Evolutionary conservation across 1,140 invertebrate species (phyloP), one percentile per base, ranked within the genome.

Genomic region (Philopotamus ludificatus): DNA sequence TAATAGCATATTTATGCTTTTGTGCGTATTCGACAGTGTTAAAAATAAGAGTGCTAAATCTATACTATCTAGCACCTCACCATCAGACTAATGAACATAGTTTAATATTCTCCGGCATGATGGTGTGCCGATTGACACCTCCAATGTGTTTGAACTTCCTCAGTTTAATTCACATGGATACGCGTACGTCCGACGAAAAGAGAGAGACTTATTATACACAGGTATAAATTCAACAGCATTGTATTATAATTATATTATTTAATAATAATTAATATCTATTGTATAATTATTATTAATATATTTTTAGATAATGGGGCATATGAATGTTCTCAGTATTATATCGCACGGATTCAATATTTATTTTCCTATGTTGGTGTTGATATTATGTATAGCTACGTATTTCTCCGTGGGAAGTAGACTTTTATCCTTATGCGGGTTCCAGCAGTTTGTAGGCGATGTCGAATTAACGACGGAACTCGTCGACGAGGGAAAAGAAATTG

Each of bases 51-150:
- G 87, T 99, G 7, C 85, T 99, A 25, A 98, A 99, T 82, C 87
- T 97, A 66, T 99, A 99, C 79, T 98, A 99, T 74, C 80, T 99
- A 70, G 95, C 97, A 4, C 90, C 95, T 0, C 90, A 97, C 77
- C 97, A 99, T 79, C 93, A 97, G 80, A 99, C 97, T 1, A 97
- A 99, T 76, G 97, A 99, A 76, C 97, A 99, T 81, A 98, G 94
- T 76, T 84, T 99, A 47, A 95, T 99, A 72, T 99, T 99, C 78
- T 95, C 93, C 74, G 97, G 97, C 58, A 91, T 97, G 95, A 89
- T 99, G 84, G 83, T 99, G 7, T 99, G 95, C 76, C 89, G 98
- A 15, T 82, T 99, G 4, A 99, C 97, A 2, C 95, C 97, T 0
- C 97, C 98, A 2, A 89, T 99, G 83, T 99, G 97, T 81, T 85